Evolutionary conservation across 2,888 invertebrate genomes (phyloP).

Genomic region (Cantharis rustica): DNA sequence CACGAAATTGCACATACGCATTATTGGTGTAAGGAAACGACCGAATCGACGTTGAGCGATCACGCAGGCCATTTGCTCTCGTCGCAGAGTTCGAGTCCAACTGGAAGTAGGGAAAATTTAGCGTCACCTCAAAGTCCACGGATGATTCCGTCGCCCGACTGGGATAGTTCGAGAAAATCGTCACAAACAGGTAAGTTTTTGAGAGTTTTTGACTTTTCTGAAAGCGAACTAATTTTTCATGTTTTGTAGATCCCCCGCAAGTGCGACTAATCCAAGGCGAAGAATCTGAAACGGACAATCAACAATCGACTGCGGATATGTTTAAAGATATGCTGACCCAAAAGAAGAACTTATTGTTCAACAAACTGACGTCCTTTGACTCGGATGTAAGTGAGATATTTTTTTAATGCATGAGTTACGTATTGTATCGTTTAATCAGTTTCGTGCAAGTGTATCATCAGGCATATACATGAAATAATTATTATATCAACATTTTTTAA

Average conservation of each 20-base stretch:
- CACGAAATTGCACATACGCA: conserved; percentile 99
- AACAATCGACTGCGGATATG: conserved; percentile 86
- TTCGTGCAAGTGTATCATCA: conserved; percentile 15
- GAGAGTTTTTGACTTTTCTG: too few relatives aligned
- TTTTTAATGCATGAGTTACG: not conserved
- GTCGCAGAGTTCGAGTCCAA: conserved; percentile 66
- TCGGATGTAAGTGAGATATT: conserved; percentile 76
- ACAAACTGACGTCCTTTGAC: conserved; percentile 86
- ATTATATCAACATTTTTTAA: not conserved
- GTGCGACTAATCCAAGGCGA: conserved; percentile 62
- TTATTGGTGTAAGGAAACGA: conserved; percentile 90
- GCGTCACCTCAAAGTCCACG: conserved; percentile 68
- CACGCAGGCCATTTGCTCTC: conserved; percentile 43
- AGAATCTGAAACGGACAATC: conserved; percentile 68
- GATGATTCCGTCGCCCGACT: conserved; percentile 60
- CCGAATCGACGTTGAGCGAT: conserved; percentile 60
- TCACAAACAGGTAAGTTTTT: conserved; percentile 63
- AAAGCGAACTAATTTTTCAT: conserved; percentile 43
- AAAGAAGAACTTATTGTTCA: conserved; percentile 84
- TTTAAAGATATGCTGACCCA: conserved; percentile 93
- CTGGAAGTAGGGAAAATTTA: conserved; percentile 70
- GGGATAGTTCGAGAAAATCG: conserved; percentile 67
- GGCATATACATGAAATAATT: conserved; percentile 25
- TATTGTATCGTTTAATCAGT: not conserved
- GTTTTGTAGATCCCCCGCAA: conserved; percentile 63